Conservation (phyloP, 2,797 vertebrate genomes). For the Mastacembelus armatus region DNA sequence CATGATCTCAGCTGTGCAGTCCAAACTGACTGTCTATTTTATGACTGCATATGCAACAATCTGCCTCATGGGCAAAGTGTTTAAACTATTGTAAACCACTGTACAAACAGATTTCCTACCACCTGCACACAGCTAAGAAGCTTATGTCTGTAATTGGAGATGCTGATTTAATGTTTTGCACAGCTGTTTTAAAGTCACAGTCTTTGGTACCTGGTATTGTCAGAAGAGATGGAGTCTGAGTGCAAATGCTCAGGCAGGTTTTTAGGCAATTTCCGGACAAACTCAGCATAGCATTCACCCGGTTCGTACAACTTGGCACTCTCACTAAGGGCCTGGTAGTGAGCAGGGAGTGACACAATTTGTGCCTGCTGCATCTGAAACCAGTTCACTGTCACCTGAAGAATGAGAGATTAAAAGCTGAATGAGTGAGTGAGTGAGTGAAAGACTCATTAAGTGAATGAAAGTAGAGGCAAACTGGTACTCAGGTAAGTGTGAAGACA, state of each 20-base stretch:
- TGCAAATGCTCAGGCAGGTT: slow-evolving; percentile 79
- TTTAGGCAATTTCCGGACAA: slow-evolving; percentile 89
- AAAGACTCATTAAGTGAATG: not conserved
- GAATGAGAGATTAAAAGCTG: not conserved
- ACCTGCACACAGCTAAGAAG: not conserved
- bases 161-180: not conserved
- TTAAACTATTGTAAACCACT: not conserved
- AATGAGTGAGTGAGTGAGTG: not conserved
- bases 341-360: slow-evolving; percentile 88
- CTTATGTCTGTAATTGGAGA: not conserved
- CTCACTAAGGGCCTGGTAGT: slow-evolving; percentile 91
- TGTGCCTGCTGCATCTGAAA: slow-evolving; percentile 96
- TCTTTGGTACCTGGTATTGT: slow-evolving; percentile 76
- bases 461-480: not conserved
- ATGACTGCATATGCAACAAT: not conserved
- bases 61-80: not conserved
- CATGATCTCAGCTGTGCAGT: not conserved
- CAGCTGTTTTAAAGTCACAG: slow-evolving; percentile 5
- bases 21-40: not conserved
- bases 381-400: slow-evolving; percentile 95
- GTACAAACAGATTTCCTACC: slow-evolving; percentile 5
- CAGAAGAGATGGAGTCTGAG: slow-evolving; percentile 78
- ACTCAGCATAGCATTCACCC: slow-evolving; percentile 92
- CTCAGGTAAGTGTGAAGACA: not conserved
- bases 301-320: slow-evolving; percentile 94